A percentile compares a stretch with the other conserved stretches of the same genome.
Evolutionary conservation across 2,888 invertebrate genomes (phyloP).

Genomic region (Plebejus argus): DNA sequence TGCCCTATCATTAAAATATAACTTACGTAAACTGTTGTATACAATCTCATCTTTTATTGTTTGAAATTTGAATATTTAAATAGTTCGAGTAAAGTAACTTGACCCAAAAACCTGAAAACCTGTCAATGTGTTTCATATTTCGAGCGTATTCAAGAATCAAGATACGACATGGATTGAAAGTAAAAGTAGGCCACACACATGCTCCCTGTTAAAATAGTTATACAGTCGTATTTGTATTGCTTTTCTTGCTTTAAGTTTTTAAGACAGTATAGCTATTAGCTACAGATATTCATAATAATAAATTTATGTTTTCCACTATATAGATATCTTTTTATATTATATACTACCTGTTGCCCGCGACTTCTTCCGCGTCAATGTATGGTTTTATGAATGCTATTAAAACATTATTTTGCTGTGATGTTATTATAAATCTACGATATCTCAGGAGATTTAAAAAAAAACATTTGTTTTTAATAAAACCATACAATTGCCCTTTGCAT

Average conservation of each 20-base stretch:
- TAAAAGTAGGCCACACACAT: slow-evolving; percentile 14
- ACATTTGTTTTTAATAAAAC: too few species aligned
- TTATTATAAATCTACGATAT: too few species aligned
- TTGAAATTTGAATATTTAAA: slow-evolving; percentile 24
- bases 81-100: slow-evolving; percentile 27
- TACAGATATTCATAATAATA: too few species aligned
- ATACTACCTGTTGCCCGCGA: too few species aligned
- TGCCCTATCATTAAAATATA: slow-evolving; percentile 2
- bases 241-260: neutral
- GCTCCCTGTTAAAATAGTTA: neutral
- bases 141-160: slow-evolving; percentile 10
- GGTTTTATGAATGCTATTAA: too few species aligned
- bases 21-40: neutral
- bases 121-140: slow-evolving; percentile 25
- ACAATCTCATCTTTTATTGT: slow-evolving; percentile 25
- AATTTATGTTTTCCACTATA: too few species aligned
- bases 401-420: too few species aligned
- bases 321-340: neutral
- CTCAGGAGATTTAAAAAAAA: too few species aligned
- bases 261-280: too few species aligned
- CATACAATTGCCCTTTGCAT: too few species aligned
- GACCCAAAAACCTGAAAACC: slow-evolving; percentile 29
- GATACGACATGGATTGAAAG: slow-evolving; percentile 7
- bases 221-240: neutral
- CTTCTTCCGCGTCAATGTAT: too few species aligned